phyloP scores from a whole-genome alignment of 1,140 invertebrate species.

The Drosophila rufa region DNA sequence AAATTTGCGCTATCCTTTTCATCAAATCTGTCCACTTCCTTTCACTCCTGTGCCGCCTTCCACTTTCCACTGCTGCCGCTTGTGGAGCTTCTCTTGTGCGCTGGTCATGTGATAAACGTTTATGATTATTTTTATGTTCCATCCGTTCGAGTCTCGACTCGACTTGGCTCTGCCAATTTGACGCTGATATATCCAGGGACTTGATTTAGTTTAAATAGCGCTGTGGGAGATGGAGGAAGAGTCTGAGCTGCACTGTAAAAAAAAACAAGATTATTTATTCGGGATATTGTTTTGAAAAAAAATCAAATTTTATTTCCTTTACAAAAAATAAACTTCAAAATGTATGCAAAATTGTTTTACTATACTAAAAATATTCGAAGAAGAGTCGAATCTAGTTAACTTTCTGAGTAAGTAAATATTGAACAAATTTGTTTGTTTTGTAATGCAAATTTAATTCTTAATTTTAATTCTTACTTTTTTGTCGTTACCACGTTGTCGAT shows the following conservation, averaged over 20 bases:
- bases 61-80: not conserved
- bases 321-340: too few relatives aligned
- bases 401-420: too few relatives aligned
- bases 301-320: too few relatives aligned
- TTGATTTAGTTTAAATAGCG: constrained; percentile 81
- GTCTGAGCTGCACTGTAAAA: not conserved
- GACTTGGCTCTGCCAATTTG: constrained; percentile 68
- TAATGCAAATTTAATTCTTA: not conserved
- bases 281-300: too few relatives aligned
- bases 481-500: too few relatives aligned
- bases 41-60: not conserved
- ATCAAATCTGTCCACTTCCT: constrained; percentile 49
- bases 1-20: constrained; percentile 70
- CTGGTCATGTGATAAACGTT: constrained; percentile 75
- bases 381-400: too few relatives aligned
- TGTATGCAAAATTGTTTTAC: too few relatives aligned
- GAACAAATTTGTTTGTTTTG: too few relatives aligned
- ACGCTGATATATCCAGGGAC: constrained; percentile 65
- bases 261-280: not conserved
- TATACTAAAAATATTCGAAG: too few relatives aligned
- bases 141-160: constrained; percentile 55
- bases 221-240: constrained; percentile 16
- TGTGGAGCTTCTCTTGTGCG: constrained; percentile 38
- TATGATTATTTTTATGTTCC: constrained; percentile 80
- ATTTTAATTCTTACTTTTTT: not conserved